Evolutionary conservation across 2,888 invertebrate species (phyloP).

Genomic region (Pammene aurita): DNA sequence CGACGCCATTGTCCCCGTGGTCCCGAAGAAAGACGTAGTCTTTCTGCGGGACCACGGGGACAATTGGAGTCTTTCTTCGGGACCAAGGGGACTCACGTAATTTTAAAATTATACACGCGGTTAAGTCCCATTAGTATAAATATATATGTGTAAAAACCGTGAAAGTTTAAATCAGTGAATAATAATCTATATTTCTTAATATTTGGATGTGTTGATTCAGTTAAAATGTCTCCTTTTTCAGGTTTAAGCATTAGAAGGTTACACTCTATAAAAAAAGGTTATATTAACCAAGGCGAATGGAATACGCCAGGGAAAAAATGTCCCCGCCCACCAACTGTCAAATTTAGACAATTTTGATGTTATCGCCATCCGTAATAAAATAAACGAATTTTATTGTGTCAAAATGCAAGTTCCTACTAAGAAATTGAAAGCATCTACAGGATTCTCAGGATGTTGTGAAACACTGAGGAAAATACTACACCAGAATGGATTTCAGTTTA

Average conservation of each 20-base stretch:
- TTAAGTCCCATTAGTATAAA: too few relatives aligned
- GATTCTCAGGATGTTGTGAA: slow-evolving; percentile 21
- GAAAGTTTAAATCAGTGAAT: too few relatives aligned
- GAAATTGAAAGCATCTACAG: slow-evolving; percentile 4
- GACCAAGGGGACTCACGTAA: too few relatives aligned
- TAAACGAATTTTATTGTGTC: slow-evolving; percentile 7
- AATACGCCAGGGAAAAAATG: slow-evolving; percentile 22
- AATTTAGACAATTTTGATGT: slow-evolving; percentile 16
- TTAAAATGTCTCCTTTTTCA: slow-evolving; percentile 14
- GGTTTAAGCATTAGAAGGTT: slow-evolving; percentile 2
- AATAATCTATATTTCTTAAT: too few relatives aligned
- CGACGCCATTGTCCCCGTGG: too few relatives aligned
- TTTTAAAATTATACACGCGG: too few relatives aligned
- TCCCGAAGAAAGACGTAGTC: too few relatives aligned
- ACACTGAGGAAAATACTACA: slow-evolving; percentile 13
- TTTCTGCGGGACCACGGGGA: too few relatives aligned
- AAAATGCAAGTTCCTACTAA: slow-evolving; percentile 7
- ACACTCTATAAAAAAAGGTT: slow-evolving; percentile 8
- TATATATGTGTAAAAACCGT: too few relatives aligned
- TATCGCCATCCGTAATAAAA: slow-evolving; percentile 3
- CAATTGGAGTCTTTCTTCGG: too few relatives aligned
- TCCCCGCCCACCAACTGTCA: neutral
- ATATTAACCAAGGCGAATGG: slow-evolving; percentile 7
- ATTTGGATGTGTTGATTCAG: too few relatives aligned
- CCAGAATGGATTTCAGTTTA: slow-evolving; percentile 5